Percentiles rank a stretch among this genome's conserved stretches.
Evolutionary conservation across 1,140 invertebrate genomes (phyloP).

Genomic region (Meteorus sp.): DNA sequence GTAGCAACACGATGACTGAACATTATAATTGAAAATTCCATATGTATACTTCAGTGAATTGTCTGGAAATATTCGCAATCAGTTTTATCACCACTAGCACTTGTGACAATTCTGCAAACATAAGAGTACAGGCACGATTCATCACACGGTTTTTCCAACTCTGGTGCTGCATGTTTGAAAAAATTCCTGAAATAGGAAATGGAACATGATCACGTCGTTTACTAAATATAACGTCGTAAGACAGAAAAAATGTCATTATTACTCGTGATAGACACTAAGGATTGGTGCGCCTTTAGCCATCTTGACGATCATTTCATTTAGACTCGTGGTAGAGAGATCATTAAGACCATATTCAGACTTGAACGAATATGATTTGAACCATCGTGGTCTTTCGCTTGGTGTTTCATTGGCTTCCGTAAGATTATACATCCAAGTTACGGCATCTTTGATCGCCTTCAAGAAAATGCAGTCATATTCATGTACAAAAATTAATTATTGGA

Average conservation of each 20-base stretch:
- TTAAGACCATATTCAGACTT: conserved; percentile 64
- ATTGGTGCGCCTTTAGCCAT: conserved; percentile 44
- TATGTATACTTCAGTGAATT: neutral
- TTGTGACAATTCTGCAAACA: conserved; percentile 63
- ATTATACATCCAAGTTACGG: conserved; percentile 76
- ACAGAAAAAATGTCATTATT: conserved; percentile 25
- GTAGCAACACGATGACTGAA: too few relatives aligned
- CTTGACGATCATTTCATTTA: conserved; percentile 44
- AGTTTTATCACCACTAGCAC: conserved; percentile 57
- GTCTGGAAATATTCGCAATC: conserved; percentile 61
- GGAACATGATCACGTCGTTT: neutral
- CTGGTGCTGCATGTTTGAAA: conserved; percentile 63
- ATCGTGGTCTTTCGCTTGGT: conserved; percentile 60
- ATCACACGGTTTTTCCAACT: conserved; percentile 60
- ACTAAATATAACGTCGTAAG: neutral
- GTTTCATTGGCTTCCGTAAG: conserved; percentile 74
- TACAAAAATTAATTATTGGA: conserved; percentile 12
- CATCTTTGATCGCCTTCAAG: conserved; percentile 66
- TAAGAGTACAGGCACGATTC: conserved; percentile 61
- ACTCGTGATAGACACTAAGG: conserved; percentile 50
- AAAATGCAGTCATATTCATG: conserved; percentile 21
- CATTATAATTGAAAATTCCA: neutral
- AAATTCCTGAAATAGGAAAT: conserved; percentile 41
- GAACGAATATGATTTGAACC: conserved; percentile 72
- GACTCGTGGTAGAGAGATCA: conserved; percentile 44